These are phyloP conservation scores for Spodoptera littoralis DNA, from an alignment of 2,888 invertebrate genomes.

Conservation along the genomic window DNA sequence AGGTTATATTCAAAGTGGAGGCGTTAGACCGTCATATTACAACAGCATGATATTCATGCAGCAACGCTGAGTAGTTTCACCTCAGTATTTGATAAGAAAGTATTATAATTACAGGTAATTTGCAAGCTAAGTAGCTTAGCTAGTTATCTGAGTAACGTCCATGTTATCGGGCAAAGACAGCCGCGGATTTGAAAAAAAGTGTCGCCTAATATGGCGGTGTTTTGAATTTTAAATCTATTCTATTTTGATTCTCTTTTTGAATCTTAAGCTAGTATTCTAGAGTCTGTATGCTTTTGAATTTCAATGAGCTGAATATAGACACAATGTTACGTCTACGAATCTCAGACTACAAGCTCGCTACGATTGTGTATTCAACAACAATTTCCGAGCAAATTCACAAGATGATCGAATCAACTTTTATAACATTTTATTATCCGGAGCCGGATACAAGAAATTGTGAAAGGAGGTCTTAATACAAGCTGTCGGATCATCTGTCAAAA, in stretches of 20 bases:
- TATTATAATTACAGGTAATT: conserved; percentile 62
- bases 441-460: conserved; percentile 8
- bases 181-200: background rate
- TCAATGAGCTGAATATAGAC: no score
- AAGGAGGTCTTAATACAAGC: conserved; percentile 26
- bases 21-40: conserved; percentile 30
- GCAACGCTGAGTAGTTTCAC: conserved; percentile 65
- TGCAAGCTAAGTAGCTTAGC: conserved; percentile 29
- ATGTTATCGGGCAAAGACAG: conserved; percentile 2
- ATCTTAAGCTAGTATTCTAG: no score
- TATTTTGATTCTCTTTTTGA: no score
- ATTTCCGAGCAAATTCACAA: conserved; percentile 5
- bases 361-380: background rate
- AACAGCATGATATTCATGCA: conserved; percentile 65
- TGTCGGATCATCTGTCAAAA: conserved; percentile 25
- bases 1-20: conserved; percentile 1
- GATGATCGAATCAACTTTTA: conserved; percentile 15
- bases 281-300: no score
- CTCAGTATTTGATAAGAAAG: conserved; percentile 69
- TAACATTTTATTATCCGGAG: conserved; percentile 19
- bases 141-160: conserved; percentile 13
- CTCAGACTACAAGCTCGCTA: conserved; percentile 3
- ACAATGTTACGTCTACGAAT: no score
- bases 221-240: no score
- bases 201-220: background rate